phyloP scores from a whole-genome alignment of 2,113 vertebrate species.

The Melospiza georgiana region DNA sequence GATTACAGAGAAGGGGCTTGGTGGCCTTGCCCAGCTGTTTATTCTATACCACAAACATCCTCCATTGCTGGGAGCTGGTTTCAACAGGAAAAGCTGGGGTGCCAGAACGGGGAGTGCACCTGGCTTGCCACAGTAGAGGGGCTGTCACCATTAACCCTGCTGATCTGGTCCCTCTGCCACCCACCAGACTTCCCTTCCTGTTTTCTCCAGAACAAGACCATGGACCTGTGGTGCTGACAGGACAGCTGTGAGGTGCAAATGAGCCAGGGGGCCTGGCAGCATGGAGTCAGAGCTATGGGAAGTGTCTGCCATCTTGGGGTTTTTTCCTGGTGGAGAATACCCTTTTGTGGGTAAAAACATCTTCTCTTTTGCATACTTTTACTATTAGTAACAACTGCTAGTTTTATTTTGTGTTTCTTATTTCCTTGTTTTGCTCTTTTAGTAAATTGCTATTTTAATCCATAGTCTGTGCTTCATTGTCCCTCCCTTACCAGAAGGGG shows the following conservation, averaged over 20 bases:
- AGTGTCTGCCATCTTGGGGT: accelerated
- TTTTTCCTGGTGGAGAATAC: background rate
- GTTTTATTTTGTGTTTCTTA: background rate
- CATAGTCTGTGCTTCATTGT: background rate
- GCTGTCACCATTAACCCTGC: background rate
- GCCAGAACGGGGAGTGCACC: accelerated
- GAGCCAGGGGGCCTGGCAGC: background rate
- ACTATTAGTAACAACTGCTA: background rate
- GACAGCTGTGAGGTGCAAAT: background rate
- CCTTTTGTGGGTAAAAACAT: background rate
- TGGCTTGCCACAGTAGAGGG: background rate
- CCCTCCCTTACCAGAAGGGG: background rate
- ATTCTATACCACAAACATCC: background rate
- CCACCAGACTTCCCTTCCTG: background rate
- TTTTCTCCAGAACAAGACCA: background rate
- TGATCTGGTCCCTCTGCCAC: background rate
- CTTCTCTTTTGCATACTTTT: background rate
- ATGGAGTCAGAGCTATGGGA: background rate
- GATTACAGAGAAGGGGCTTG: background rate
- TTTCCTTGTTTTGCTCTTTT: background rate
- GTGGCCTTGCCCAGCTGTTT: background rate
- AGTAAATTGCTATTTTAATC: background rate
- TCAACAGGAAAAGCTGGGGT: background rate
- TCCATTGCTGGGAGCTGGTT: background rate
- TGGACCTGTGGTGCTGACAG: background rate